Conservation (phyloP, 2,113 vertebrate genomes). For the Chaetura pelagica region DNA sequence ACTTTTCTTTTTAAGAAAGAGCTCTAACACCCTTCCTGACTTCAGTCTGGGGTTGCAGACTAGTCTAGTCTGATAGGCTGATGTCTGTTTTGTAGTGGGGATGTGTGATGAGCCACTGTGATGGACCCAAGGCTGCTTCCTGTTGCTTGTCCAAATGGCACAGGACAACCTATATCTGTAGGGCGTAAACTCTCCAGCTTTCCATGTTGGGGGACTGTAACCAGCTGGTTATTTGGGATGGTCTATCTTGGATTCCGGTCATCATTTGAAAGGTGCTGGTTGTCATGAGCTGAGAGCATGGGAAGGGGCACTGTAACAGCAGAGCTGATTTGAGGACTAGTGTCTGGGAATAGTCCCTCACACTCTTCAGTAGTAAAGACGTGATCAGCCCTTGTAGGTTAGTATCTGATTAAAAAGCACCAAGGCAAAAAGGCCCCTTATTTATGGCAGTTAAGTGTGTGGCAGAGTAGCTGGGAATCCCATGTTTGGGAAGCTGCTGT, state of each 20-base stretch:
- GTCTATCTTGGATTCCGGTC: background rate
- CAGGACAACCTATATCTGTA: rapidly evolving
- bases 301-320: background rate
- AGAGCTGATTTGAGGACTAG: background rate
- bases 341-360: background rate
- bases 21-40: background rate
- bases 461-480: background rate
- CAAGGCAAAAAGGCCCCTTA: background rate
- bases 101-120: background rate
- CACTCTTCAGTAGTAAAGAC: background rate
- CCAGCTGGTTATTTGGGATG: background rate
- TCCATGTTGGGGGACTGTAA: background rate
- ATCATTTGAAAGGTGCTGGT: background rate
- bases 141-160: background rate
- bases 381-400: background rate
- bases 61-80: background rate
- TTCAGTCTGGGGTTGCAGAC: background rate
- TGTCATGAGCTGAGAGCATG: background rate
- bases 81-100: background rate
- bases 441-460: background rate
- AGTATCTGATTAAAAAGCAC: background rate
- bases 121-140: background rate
- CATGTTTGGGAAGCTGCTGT: background rate
- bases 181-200: background rate
- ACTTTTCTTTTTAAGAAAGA: background rate